Conservation (phyloP, 2,888 invertebrate genomes). For the Caenorhabditis sinica region DNA sequence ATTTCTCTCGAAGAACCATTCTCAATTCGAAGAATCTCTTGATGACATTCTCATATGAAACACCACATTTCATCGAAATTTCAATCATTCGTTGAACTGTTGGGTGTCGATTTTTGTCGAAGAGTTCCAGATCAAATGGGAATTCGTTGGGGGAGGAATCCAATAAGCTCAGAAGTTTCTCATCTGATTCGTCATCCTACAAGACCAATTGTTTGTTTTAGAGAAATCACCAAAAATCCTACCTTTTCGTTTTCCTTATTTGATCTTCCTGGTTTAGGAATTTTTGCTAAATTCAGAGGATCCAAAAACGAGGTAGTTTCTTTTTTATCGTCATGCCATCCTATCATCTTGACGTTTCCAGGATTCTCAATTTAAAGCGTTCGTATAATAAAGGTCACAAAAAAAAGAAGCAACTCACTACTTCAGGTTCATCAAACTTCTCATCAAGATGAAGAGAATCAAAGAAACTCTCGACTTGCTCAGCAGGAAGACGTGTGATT, state of each 20-base stretch:
- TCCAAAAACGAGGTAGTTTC: too few relatives aligned
- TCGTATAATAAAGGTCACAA: background rate
- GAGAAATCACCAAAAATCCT: background rate
- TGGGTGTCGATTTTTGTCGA: conserved; percentile 7
- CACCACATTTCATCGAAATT: background rate
- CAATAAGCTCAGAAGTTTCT: background rate
- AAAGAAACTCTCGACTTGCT: background rate
- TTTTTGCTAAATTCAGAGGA: too few relatives aligned
- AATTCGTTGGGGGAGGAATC: conserved; percentile 4
- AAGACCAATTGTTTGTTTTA: background rate
- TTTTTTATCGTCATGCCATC: too few relatives aligned
- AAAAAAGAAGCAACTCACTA: background rate
- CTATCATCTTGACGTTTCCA: too few relatives aligned
- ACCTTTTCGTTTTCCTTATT: background rate
- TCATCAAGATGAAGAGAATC: background rate
- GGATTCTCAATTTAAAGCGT: background rate
- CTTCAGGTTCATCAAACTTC: background rate
- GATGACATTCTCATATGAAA: conserved; percentile 4
- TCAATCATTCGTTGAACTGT: background rate
- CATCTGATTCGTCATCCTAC: background rate
- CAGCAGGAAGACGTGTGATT: background rate
- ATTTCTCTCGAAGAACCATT: conserved; percentile 17
- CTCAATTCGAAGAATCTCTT: conserved; percentile 15
- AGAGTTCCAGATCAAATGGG: background rate
- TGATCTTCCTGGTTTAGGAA: background rate